Conservation (phyloP, 2,797 vertebrate species). For the Thalassophryne amazonica region DNA sequence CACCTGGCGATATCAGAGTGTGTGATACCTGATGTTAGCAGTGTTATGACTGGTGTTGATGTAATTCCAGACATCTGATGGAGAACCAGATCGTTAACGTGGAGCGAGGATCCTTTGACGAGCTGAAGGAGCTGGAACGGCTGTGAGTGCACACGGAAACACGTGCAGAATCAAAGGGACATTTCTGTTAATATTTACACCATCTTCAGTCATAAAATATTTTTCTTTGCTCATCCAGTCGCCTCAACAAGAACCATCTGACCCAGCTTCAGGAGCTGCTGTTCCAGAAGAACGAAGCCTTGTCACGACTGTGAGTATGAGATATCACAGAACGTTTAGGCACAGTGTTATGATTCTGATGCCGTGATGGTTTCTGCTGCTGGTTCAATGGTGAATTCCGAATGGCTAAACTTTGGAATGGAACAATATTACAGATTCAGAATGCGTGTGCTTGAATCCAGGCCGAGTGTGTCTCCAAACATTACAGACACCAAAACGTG, state of each 20-base stretch:
- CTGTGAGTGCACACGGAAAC: conserved; percentile 80
- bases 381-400: no score
- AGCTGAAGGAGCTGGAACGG: conserved; percentile 91
- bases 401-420: no score
- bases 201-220: not conserved
- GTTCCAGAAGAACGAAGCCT: conserved; percentile 89
- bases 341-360: no score
- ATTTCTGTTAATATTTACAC: not conserved
- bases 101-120: conserved; percentile 88
- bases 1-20: no score
- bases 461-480: no score
- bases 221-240: conserved; percentile 64
- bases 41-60: no score
- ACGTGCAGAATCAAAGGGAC: not conserved
- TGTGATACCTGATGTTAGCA: no score
- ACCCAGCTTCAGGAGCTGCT: conserved; percentile 86
- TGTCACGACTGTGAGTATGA: conserved; percentile 88
- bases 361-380: no score
- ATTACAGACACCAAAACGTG: no score
- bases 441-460: no score
- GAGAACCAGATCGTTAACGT: conserved; percentile 89
- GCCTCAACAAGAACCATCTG: conserved; percentile 90
- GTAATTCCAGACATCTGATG: conserved; percentile 90
- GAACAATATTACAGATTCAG: no score
- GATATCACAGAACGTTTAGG: no score